A percentile compares a stretch with the other conserved stretches of the same genome.
phyloP scores from a whole-genome alignment of 2,797 vertebrate genomes.

The Simalia tracyae region DNA sequence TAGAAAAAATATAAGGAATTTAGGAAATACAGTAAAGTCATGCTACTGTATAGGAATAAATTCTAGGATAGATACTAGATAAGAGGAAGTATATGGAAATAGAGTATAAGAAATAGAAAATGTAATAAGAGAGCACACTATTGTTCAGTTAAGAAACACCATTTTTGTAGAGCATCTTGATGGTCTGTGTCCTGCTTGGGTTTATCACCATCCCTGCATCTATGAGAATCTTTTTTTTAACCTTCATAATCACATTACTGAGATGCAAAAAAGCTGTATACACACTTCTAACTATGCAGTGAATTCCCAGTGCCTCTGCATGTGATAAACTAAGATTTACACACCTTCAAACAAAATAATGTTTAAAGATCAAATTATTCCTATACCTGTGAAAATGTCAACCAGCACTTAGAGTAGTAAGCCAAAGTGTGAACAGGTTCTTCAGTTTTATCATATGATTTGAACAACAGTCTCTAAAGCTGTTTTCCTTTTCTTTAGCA shows the following conservation, averaged over 20 bases:
- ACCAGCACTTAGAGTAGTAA: background rate
- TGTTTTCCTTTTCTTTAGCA: slow-evolving; percentile 74
- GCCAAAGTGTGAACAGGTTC: accelerated
- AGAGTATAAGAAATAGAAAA: too few species aligned
- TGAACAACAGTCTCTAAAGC: background rate
- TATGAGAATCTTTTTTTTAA: background rate
- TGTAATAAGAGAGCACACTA: too few species aligned
- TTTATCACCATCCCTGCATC: too few species aligned
- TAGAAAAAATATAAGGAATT: too few species aligned
- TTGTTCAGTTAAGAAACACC: too few species aligned
- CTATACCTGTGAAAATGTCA: background rate
- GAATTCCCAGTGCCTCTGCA: background rate
- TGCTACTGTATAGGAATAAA: too few species aligned
- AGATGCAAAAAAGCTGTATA: background rate
- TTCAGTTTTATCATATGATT: background rate
- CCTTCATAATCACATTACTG: background rate
- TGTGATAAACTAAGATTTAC: background rate
- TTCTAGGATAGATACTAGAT: too few species aligned
- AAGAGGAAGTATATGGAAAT: too few species aligned
- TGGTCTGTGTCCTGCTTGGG: too few species aligned
- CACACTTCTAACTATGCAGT: background rate
- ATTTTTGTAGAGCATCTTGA: too few species aligned
- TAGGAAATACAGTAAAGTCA: too few species aligned
- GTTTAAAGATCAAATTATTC: background rate
- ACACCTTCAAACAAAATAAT: background rate